Percentiles rank a stretch among this genome's conserved stretches.
These are phyloP conservation scores for Sterrhoptilus dennistouni DNA, from an alignment of 2,113 vertebrate species.

Conservation along the genomic window DNA sequence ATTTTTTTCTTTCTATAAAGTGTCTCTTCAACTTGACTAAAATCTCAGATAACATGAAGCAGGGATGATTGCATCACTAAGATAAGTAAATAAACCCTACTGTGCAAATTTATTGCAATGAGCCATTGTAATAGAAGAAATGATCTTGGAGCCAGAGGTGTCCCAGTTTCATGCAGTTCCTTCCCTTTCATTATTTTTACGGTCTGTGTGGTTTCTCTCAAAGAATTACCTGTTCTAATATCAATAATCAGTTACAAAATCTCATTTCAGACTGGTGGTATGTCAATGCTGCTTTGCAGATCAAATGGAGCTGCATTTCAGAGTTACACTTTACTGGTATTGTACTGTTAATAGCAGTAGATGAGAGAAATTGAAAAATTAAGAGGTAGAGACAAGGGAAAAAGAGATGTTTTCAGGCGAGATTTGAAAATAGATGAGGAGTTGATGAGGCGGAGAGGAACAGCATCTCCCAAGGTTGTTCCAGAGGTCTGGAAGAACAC, in stretches of 20 bases:
- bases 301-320: constrained; percentile 38
- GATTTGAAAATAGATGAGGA: constrained; percentile 44
- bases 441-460: constrained; percentile 17
- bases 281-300: constrained; percentile 35
- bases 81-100: constrained; percentile 40
- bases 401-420: constrained; percentile 24
- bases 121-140: constrained; percentile 20
- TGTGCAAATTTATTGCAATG: not conserved
- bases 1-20: not conserved
- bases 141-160: constrained; percentile 25
- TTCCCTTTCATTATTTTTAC: not conserved
- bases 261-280: constrained; percentile 48
- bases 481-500: not conserved
- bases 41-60: not conserved
- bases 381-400: not conserved
- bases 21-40: not conserved
- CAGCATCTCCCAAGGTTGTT: not conserved
- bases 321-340: constrained; percentile 19
- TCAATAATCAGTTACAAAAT: constrained; percentile 48
- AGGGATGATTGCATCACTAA: not conserved
- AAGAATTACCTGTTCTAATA: constrained; percentile 54
- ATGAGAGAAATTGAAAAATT: constrained; percentile 49
- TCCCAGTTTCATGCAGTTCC: not conserved
- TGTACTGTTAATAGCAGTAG: not conserved
- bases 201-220: constrained; percentile 27